These are phyloP conservation scores for Coptotermes formosanus DNA, from an alignment of 1,140 invertebrate species.

Conservation along the genomic window DNA sequence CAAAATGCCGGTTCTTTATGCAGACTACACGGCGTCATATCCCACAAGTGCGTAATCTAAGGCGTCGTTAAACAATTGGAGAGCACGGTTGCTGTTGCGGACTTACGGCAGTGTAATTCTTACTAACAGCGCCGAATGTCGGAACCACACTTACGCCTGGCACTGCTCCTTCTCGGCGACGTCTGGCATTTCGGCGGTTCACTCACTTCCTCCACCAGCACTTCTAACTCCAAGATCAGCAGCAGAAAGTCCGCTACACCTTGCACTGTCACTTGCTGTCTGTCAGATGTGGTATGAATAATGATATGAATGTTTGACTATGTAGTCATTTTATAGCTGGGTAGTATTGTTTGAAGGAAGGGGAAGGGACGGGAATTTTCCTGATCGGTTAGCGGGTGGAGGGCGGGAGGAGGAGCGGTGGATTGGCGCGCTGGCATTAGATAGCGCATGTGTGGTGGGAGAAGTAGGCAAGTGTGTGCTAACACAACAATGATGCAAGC, in stretches of 20 bases:
- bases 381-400: neutral
- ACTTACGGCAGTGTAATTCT: too few species aligned
- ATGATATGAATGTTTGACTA: neutral
- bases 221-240: neutral
- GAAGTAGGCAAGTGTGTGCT: too few species aligned
- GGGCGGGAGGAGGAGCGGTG: neutral
- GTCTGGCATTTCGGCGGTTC: slow-evolving; percentile 43
- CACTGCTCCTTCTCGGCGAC: slow-evolving; percentile 39
- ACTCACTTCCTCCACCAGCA: neutral
- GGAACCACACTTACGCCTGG: slow-evolving; percentile 36
- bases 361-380: neutral
- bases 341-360: neutral
- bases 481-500: slow-evolving; percentile 4
- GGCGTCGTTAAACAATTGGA: too few species aligned
- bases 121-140: too few species aligned
- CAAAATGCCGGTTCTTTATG: too few species aligned
- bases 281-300: neutral
- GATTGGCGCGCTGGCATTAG: neutral
- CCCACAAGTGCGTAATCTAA: too few species aligned
- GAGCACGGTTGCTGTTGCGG: too few species aligned
- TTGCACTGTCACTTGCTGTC: too few species aligned
- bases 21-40: too few species aligned
- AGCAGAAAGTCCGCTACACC: too few species aligned
- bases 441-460: neutral
- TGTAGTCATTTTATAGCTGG: neutral